Percentiles rank a stretch among this genome's conserved stretches.
Conservation (phyloP, 2,888 invertebrate species). For the Acanthococcus lagerstroemiae region DNA sequence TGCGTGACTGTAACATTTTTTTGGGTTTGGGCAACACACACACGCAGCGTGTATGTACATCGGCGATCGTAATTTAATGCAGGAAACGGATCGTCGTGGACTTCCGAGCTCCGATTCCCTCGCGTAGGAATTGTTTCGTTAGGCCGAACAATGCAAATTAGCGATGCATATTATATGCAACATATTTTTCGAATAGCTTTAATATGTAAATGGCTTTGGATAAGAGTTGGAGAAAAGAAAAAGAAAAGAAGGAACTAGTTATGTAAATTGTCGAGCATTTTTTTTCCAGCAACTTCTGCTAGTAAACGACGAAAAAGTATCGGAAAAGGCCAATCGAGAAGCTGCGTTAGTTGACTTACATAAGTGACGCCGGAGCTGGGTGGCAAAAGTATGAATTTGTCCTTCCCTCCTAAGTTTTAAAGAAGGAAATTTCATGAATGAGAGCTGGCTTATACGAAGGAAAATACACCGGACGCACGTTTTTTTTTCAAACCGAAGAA, state of each 20-base stretch:
- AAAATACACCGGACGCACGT: no score
- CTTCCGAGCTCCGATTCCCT: slow-evolving; percentile 11
- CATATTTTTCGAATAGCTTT: slow-evolving; percentile 22
- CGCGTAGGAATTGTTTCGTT: slow-evolving; percentile 23
- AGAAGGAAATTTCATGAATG: no score
- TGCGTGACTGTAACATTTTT: slow-evolving; percentile 14
- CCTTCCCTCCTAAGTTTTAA: no score
- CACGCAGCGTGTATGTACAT: not conserved
- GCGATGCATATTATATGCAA: slow-evolving; percentile 27
- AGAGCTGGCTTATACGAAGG: no score
- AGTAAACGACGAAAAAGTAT: no score
- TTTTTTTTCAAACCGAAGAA: no score
- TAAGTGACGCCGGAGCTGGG: no score
- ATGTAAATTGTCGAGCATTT: no score
- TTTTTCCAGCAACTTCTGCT: no score
- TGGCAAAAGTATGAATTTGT: no score
- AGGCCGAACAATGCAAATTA: slow-evolving; percentile 22
- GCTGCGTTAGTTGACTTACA: no score
- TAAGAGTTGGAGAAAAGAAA: slow-evolving; percentile 6
- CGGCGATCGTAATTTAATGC: slow-evolving; percentile 12
- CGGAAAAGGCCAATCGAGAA: no score
- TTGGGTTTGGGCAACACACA: not conserved
- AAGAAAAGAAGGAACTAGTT: slow-evolving; percentile 15
- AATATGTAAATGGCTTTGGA: slow-evolving; percentile 14
- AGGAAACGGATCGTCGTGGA: slow-evolving; percentile 16